Evolutionary conservation across 2,888 invertebrate genomes (phyloP), one percentile per base, ranked within the genome.

Genomic region (Helleia helle): DNA sequence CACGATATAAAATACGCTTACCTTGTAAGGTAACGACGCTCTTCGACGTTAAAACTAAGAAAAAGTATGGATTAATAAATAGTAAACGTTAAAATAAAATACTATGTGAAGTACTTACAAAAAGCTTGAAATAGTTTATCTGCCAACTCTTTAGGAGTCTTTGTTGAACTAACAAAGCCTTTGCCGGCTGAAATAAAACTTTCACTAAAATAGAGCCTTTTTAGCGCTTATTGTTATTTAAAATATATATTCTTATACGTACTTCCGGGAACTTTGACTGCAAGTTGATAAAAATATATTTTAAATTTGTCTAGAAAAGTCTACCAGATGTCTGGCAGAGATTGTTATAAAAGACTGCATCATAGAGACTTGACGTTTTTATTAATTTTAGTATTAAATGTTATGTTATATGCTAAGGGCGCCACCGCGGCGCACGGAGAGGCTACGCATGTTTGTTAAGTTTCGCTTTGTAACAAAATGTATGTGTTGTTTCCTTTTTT

Each of bases 151-250:
- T 68, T 53, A 2, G 67, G 49, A 40, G 46, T 60, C 41, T 43
- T 55, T 1, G 68, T 39, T 14, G 58, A 59, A 48, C 66, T 74
- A 1, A 80, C 60, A 39, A 79, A 66, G 26, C 79, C 79, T 55
- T 56, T 66, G 9, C 75, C 74, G 28, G 37, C 70, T 73, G 49
- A 36, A 59, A 27, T 29, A 31, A 25, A 40, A 38, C 11, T 12
- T 25, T 6, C 12, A 38, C 14, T 28, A 27, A 31, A 38, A 13
- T 42, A 39, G 9, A 36, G 26, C 28, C 9, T 30, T 11, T 14
- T 12, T 27, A 8, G 2, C 22, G 8, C 12, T 12, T 29, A 36
- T 17, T 36, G 14, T 28, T 11, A 2, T 18, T 14, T 31, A 30
- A 13, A 18, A 37, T 40, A 37, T 13, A 25, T 15, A 12, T 13